Conservation (phyloP, 2,888 invertebrate genomes). For the Vannuccia rotundouncinata region DNA sequence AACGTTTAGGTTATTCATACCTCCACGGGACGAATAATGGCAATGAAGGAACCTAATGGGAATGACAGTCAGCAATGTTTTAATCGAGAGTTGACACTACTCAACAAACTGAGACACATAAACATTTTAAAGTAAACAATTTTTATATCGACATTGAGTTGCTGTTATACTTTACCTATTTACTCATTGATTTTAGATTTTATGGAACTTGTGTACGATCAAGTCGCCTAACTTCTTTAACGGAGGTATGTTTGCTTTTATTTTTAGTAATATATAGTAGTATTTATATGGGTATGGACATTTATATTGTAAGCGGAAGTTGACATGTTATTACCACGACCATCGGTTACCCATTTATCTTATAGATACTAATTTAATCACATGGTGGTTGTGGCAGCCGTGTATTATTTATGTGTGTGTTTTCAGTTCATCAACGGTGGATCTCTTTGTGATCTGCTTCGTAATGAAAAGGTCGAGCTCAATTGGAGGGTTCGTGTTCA, state of each 20-base stretch:
- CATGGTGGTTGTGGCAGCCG: no score
- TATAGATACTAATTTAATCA: neutral
- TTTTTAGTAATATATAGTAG: neutral
- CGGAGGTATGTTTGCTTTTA: neutral
- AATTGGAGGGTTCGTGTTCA: conserved; percentile 28
- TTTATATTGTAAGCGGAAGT: no score
- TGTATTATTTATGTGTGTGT: neutral
- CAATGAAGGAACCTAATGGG: neutral
- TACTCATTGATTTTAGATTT: neutral
- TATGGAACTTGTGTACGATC: neutral
- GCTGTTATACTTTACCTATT: neutral
- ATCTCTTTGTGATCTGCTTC: neutral
- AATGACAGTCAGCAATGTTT: conserved; percentile 1
- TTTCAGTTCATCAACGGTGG: conserved; percentile 4
- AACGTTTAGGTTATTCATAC: neutral
- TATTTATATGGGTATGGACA: no score
- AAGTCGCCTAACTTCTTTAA: neutral
- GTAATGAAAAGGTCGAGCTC: neutral
- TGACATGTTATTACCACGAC: neutral
- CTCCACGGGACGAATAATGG: neutral
- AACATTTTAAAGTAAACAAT: conserved; percentile 6
- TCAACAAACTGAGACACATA: neutral
- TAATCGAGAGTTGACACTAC: neutral
- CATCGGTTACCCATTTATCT: neutral
- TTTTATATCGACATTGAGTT: no score